These are phyloP conservation scores for Mustela nigripes DNA, from an alignment of 2,113 vertebrate genomes.

Conservation along the genomic window DNA sequence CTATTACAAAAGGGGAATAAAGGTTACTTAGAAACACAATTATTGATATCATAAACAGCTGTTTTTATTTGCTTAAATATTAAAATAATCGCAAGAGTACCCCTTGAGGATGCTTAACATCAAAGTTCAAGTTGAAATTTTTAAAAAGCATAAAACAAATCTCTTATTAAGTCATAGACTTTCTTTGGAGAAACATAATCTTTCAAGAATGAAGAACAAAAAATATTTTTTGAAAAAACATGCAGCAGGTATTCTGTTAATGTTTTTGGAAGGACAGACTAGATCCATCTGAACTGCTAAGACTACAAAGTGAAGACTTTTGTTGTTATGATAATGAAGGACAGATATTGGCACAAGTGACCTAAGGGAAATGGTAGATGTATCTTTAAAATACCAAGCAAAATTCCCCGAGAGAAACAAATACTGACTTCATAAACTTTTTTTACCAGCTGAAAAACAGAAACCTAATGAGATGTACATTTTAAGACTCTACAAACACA, in stretches of 20 bases:
- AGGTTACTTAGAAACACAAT: neutral
- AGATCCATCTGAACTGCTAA: conserved; percentile 17
- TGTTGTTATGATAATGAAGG: conserved; percentile 50
- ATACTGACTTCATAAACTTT: conserved; percentile 64
- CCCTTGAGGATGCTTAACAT: conserved; percentile 2
- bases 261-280: conserved; percentile 63
- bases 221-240: conserved; percentile 78
- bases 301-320: conserved; percentile 32
- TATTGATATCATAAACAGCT: neutral
- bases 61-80: conserved; percentile 29
- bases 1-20: neutral
- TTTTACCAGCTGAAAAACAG: conserved; percentile 64
- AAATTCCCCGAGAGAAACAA: conserved; percentile 69
- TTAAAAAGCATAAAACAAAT: conserved; percentile 37
- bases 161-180: conserved; percentile 41
- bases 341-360: conserved; percentile 30
- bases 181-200: conserved; percentile 61
- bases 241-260: conserved; percentile 49
- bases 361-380: conserved; percentile 36
- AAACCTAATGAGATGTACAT: conserved; percentile 66
- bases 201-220: conserved; percentile 76
- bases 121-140: conserved; percentile 48
- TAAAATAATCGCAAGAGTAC: conserved; percentile 3
- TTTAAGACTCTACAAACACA: conserved; percentile 48
- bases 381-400: conserved; percentile 61